A percentile compares a stretch with the other conserved stretches of the same genome.
Evolutionary conservation across 2,113 vertebrate species (phyloP).

Genomic region (Mustela nigripes): DNA sequence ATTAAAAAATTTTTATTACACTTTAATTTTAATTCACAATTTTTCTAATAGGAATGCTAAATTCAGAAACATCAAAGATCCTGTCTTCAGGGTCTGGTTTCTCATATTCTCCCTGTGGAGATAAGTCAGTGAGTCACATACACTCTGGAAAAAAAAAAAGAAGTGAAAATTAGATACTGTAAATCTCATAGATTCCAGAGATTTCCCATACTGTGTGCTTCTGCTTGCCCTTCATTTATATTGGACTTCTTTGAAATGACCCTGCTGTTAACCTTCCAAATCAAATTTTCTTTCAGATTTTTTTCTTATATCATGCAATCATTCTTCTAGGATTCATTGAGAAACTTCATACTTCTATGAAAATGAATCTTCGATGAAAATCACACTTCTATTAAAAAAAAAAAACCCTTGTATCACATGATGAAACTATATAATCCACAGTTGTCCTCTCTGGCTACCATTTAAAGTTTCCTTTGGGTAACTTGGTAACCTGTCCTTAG

Average conservation of each 20-base stretch:
- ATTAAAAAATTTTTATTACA: neutral
- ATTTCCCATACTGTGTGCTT: neutral
- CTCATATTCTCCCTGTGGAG: neutral
- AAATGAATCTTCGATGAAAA: neutral
- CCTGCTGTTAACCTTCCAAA: neutral
- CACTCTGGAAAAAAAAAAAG: neutral
- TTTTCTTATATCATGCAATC: neutral
- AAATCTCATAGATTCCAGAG: neutral
- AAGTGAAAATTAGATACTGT: neutral
- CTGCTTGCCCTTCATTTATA: neutral
- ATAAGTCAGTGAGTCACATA: neutral
- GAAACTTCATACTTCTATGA: neutral
- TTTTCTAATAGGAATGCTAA: neutral
- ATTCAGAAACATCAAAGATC: neutral
- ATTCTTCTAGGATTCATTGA: conserved; percentile 11
- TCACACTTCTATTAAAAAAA: neutral
- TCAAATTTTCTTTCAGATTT: neutral
- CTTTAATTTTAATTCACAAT: neutral
- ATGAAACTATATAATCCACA: neutral
- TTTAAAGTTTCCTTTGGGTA: neutral
- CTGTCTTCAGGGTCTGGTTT: neutral
- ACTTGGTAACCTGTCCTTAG: neutral
- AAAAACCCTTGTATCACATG: neutral
- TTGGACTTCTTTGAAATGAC: neutral
- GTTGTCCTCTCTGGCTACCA: neutral